Evolutionary conservation across 1,140 invertebrate species (phyloP).

Genomic region (Physella acuta): DNA sequence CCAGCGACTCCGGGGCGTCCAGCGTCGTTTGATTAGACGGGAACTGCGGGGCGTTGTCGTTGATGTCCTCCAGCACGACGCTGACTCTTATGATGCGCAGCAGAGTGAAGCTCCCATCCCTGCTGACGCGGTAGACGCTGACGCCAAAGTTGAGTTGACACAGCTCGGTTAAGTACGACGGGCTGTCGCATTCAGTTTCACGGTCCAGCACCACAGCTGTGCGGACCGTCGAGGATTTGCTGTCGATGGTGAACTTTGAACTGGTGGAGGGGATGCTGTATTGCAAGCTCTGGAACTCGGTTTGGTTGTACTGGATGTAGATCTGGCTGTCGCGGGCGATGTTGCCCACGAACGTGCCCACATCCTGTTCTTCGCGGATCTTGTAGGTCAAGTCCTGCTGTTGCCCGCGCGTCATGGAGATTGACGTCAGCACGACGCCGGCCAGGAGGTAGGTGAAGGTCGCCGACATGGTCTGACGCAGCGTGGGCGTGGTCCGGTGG

Average conservation of each 20-base stretch:
- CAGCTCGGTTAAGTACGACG: conserved; percentile 19
- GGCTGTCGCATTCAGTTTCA: conserved; percentile 40
- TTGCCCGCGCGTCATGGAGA: too few relatives aligned
- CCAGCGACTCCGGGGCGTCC: conserved; percentile 58
- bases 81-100: conserved; percentile 50
- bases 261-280: conserved; percentile 48
- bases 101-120: conserved; percentile 34
- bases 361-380: conserved; percentile 41
- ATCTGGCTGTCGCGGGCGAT: conserved; percentile 44
- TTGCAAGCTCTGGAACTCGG: conserved; percentile 42
- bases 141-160: conserved; percentile 46
- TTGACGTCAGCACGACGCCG: too few relatives aligned
- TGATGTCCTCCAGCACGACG: conserved; percentile 70
- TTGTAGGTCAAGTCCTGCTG: conserved; percentile 37
- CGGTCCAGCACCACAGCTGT: conserved; percentile 42
- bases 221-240: conserved; percentile 42
- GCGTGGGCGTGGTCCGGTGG: too few relatives aligned
- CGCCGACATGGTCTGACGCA: too few relatives aligned
- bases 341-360: conserved; percentile 45
- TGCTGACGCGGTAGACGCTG: conserved; percentile 37
- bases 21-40: conserved; percentile 36
- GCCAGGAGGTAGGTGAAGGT: too few relatives aligned
- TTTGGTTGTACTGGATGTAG: conserved; percentile 40
- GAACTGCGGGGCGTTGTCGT: conserved; percentile 90
- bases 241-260: conserved; percentile 41